Percentiles rank a stretch among this genome's conserved stretches.
These are phyloP conservation scores for Epistrophe grossulariae DNA, from an alignment of 2,888 invertebrate species.

Conservation along the genomic window DNA sequence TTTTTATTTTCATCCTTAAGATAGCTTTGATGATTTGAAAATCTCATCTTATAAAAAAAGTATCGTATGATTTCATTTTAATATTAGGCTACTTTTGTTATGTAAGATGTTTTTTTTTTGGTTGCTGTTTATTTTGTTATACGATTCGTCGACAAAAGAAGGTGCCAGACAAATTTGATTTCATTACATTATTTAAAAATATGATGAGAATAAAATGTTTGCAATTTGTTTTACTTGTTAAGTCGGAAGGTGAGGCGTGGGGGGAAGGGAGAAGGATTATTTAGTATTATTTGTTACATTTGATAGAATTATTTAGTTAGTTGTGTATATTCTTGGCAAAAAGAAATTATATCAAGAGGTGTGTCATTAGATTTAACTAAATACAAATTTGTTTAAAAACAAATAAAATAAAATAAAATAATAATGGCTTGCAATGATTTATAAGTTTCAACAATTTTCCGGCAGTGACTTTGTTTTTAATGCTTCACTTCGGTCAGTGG, in stretches of 20 bases:
- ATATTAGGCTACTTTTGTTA: slow-evolving; percentile 56
- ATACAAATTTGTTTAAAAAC: not conserved
- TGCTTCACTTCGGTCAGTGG: slow-evolving; percentile 11
- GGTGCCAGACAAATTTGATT: slow-evolving; percentile 57
- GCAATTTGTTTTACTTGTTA: slow-evolving; percentile 24
- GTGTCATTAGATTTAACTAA: not conserved
- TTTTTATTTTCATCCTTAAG: slow-evolving; percentile 27
- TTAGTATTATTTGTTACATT: not conserved
- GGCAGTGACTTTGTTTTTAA: slow-evolving; percentile 40
- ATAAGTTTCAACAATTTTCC: slow-evolving; percentile 65
- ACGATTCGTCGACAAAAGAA: slow-evolving; percentile 41
- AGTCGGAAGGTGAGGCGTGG: too few relatives aligned
- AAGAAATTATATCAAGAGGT: not conserved
- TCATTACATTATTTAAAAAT: not conserved
- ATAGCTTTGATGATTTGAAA: slow-evolving; percentile 43
- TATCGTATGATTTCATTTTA: slow-evolving; percentile 66
- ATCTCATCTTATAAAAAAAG: slow-evolving; percentile 21
- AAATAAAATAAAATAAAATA: not conserved
- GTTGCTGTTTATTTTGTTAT: slow-evolving; percentile 41
- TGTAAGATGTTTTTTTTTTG: slow-evolving; percentile 43
- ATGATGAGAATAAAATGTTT: slow-evolving; percentile 34
- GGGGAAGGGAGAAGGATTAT: too few relatives aligned
- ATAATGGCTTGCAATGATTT: slow-evolving; percentile 19
- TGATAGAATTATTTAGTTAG: not conserved
- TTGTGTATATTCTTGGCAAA: not conserved